These are phyloP conservation scores for Mythimna pallens DNA, from an alignment of 2,888 invertebrate species.

Conservation along the genomic window DNA sequence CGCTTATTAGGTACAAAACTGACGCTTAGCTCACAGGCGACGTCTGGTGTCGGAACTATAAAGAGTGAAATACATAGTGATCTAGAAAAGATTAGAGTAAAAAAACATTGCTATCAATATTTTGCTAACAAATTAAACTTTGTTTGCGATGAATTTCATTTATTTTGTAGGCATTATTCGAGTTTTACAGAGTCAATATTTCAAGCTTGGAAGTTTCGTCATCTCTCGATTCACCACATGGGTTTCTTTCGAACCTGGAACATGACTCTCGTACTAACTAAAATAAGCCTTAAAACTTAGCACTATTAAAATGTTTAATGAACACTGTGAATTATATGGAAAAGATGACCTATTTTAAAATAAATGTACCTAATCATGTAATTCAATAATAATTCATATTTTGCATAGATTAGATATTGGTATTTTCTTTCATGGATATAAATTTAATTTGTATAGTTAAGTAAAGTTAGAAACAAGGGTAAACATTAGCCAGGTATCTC, in stretches of 20 bases:
- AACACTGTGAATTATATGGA: neutral
- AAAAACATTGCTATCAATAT: neutral
- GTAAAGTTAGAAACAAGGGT: neutral
- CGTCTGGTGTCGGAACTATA: constrained; percentile 28
- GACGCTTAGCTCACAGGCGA: constrained; percentile 29
- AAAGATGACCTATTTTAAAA: neutral
- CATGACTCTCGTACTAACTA: too few species aligned
- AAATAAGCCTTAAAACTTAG: neutral
- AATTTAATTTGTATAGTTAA: too few species aligned
- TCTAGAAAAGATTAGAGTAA: constrained; percentile 15
- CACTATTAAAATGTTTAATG: neutral
- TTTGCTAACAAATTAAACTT: neutral
- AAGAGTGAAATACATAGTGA: constrained; percentile 19
- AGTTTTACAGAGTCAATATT: neutral
- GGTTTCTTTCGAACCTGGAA: neutral
- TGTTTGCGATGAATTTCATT: neutral
- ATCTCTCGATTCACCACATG: neutral
- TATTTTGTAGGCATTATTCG: neutral
- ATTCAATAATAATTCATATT: neutral
- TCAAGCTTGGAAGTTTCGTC: neutral
- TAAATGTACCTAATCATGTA: neutral
- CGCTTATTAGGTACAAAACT: constrained; percentile 62
- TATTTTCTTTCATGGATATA: neutral
- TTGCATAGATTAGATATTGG: neutral
- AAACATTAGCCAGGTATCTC: neutral